Percentiles rank a stretch among this genome's conserved stretches.
Evolutionary conservation across 2,888 invertebrate genomes (phyloP).

Genomic region (Tenthredo amoena): DNA sequence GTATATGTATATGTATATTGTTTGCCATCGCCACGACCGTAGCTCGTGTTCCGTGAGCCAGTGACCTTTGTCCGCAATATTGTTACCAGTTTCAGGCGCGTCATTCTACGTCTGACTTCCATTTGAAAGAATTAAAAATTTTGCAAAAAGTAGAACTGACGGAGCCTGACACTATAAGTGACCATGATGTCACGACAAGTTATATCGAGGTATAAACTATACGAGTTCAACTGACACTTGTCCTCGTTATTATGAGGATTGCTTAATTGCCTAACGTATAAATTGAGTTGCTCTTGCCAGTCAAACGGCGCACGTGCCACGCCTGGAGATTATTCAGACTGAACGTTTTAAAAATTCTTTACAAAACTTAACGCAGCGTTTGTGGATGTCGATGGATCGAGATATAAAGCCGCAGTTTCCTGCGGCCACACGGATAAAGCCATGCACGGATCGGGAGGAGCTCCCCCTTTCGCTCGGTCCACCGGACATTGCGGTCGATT

Average conservation of each 20-base stretch:
- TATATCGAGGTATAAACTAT: neutral
- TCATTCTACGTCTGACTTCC: neutral
- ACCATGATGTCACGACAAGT: neutral
- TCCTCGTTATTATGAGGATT: neutral
- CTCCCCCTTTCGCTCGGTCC: neutral
- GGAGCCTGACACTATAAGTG: neutral
- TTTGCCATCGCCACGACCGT: neutral
- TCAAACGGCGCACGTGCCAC: neutral
- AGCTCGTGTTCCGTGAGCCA: neutral
- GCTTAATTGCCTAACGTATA: neutral
- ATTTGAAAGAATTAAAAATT: neutral
- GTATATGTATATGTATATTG: neutral
- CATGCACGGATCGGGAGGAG: neutral
- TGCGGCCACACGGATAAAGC: slow-evolving; percentile 1
- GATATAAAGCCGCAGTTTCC: neutral
- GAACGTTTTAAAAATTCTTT: neutral
- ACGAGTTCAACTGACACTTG: slow-evolving; percentile 11
- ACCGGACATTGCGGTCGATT: slow-evolving; percentile 24
- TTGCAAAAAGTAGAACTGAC: neutral
- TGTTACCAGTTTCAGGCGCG: neutral
- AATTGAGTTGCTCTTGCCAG: neutral
- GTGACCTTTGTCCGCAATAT: neutral
- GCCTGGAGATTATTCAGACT: neutral
- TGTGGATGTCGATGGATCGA: neutral
- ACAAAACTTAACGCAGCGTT: neutral